Conservation (phyloP, 2,113 vertebrate species). For the Daboia siamensis region DNA sequence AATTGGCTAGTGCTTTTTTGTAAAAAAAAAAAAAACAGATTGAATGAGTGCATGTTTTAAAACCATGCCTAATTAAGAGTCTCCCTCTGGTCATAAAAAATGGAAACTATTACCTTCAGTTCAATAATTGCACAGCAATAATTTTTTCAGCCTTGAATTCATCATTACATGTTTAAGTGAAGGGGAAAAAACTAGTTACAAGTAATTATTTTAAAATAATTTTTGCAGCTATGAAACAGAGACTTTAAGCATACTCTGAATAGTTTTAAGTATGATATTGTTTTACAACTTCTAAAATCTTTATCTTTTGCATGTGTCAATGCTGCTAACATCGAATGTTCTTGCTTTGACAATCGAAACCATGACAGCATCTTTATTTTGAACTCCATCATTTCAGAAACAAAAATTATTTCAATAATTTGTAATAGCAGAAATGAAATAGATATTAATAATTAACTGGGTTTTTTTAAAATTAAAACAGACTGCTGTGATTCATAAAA, state of each 20-base stretch:
- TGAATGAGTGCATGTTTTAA: not conserved
- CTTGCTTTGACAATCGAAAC: too few species aligned
- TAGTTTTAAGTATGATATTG: not conserved
- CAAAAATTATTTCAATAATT: not conserved
- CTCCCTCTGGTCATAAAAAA: slow-evolving; percentile 12
- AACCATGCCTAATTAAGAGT: not conserved
- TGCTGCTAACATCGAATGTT: too few species aligned
- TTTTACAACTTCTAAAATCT: not conserved
- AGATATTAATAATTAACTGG: not conserved
- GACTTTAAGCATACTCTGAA: not conserved
- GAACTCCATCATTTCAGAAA: not conserved
- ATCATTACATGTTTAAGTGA: not conserved
- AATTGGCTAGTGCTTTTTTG: not conserved
- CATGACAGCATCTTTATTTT: not conserved
- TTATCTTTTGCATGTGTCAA: not conserved
- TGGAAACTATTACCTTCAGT: slow-evolving; percentile 17
- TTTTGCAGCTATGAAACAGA: not conserved
- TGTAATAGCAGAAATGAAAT: not conserved
- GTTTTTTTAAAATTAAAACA: not conserved
- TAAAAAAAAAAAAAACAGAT: not conserved
- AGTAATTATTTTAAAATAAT: not conserved
- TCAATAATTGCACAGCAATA: slow-evolving; percentile 20
- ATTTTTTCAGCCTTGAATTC: not conserved
- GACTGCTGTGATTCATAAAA: not conserved
- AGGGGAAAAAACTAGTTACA: not conserved